Evolutionary conservation across 2,888 invertebrate genomes (phyloP), one percentile per base, ranked within the genome.

Genomic region (Timema cristinae): DNA sequence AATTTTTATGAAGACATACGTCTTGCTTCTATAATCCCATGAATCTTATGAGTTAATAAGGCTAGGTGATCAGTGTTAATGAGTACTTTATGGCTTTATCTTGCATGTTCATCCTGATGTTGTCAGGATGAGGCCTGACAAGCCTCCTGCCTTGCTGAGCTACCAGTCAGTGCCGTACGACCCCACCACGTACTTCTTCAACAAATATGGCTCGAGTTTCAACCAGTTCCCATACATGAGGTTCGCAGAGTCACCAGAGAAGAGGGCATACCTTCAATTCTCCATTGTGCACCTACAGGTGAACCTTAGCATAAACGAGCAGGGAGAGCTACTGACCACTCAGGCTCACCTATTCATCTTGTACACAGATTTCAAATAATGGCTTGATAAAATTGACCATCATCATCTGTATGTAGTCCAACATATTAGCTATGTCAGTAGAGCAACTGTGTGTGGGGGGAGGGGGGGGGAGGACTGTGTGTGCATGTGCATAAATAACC

Each of bases 181-280:
- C 82, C 90, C 93, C 0, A 89, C 91, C 0, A 91, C 91, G 0
- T 92, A 94, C 80, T 97, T 95, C 82, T 97, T 97, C 79, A 89
- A 92, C 72, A 93, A 94, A 79, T 94, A 94, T 79, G 97, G 97
- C 9, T 95, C 97, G 0, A 94, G 94, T 81, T 97, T 97, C 80
- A 93, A 94, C 82, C 94, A 94, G 81, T 93, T 93, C 78, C 92
- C 93, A 0, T 91, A 93, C 76, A 90, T 93, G 88, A 85, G 91
- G 75, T 90, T 91, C 75, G 89, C 89, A 1, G 92, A 93, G 77
- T 88, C 88, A 0, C 88, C 89, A 0, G 90, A 90, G 73, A 90
- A 89, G 79, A 85, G 87, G 77, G 82, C 83, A n/a, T 85, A 84
- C 69, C 84, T 91, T 73, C 88, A 89, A 77, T 92, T 93, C 78